Percentiles rank a stretch among this genome's conserved stretches.
phyloP scores from a whole-genome alignment of 2,797 vertebrate genomes.

The Craterocephalus amniculus region DNA sequence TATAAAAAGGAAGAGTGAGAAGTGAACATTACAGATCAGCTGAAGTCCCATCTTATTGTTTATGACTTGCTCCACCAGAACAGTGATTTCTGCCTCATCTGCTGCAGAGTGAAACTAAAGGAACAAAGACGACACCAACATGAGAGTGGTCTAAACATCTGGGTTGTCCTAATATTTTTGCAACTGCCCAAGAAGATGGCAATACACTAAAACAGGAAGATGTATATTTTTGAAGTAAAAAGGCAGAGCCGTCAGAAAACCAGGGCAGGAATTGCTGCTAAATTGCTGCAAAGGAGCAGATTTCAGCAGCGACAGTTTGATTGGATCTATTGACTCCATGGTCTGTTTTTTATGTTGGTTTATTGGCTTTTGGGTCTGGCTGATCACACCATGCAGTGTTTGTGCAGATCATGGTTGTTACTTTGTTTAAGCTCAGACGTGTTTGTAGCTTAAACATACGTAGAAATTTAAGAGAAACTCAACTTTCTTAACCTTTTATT shows the following conservation, averaged over 20 bases:
- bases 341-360: no score
- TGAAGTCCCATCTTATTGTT: not conserved
- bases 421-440: no score
- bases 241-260: not conserved
- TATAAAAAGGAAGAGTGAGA: not conserved
- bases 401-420: no score
- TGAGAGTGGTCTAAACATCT: not conserved
- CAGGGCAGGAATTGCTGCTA: not conserved
- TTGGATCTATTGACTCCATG: no score
- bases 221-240: not conserved
- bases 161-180: not conserved
- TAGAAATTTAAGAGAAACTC: no score
- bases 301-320: not conserved
- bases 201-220: not conserved
- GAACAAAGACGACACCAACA: not conserved
- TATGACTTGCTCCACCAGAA: not conserved
- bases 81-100: not conserved
- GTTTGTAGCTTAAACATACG: no score
- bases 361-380: no score
- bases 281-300: not conserved
- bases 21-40: not conserved
- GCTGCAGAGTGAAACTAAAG: not conserved
- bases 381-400: no score
- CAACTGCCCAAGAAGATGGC: not conserved
- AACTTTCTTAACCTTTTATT: no score